Evolutionary conservation across 2,797 vertebrate species (phyloP).

Genomic region (Crocodylus rhombifer): DNA sequence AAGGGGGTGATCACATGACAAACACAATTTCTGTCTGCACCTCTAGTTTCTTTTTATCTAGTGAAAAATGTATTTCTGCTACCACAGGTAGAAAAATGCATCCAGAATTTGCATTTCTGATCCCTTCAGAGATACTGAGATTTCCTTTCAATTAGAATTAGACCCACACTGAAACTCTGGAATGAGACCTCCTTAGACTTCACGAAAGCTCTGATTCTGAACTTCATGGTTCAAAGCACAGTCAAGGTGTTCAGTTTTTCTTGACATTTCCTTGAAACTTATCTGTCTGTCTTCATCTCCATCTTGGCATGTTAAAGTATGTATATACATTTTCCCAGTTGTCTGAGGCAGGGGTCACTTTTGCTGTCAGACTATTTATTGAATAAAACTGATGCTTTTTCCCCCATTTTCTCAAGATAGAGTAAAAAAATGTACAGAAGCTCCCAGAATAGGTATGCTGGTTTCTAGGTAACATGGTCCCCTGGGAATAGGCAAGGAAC

Average conservation of each 20-base stretch:
- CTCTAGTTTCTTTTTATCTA: too few relatives aligned
- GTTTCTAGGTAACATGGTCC: conserved; percentile 67
- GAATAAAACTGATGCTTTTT: conserved; percentile 45
- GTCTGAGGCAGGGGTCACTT: conserved; percentile 58
- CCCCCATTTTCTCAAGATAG: conserved; percentile 5
- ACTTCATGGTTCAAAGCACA: background rate
- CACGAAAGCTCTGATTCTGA: background rate
- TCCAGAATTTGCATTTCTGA: background rate
- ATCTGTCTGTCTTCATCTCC: background rate
- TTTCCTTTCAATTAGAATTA: too few relatives aligned
- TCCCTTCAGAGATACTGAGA: background rate
- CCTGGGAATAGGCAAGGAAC: conserved; percentile 36
- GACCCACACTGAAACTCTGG: too few relatives aligned
- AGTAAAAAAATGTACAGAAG: conserved; percentile 58
- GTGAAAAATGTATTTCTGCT: background rate
- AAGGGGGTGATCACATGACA: too few relatives aligned
- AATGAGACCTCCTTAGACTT: background rate
- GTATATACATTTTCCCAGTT: conserved; percentile 23
- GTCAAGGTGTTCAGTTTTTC: too few relatives aligned
- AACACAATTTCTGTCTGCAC: too few relatives aligned
- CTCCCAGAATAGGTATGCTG: conserved; percentile 31
- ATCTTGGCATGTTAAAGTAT: conserved; percentile 26
- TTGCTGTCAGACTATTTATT: conserved; percentile 65
- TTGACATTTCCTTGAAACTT: conserved; percentile 2
- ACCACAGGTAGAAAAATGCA: background rate